These are phyloP conservation scores for Villa cingulata DNA, from an alignment of 2,888 invertebrate genomes.

Conservation along the genomic window DNA sequence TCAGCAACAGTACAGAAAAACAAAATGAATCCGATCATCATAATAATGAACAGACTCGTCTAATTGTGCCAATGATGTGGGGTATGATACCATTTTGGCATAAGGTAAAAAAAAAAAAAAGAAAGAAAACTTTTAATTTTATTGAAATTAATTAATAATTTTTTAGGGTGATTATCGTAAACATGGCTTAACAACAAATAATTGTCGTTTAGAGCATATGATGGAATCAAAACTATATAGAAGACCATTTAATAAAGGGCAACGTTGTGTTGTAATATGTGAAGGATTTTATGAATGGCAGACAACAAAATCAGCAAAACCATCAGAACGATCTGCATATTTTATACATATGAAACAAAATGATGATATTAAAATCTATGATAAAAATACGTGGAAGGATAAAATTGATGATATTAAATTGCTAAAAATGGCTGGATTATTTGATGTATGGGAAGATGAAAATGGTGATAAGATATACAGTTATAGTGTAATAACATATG, in stretches of 20 bases:
- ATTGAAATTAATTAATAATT: too few species aligned
- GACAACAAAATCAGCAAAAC: slow-evolving; percentile 48
- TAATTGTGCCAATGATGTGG: slow-evolving; percentile 74
- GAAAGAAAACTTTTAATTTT: background rate
- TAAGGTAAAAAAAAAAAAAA: slow-evolving; percentile 37
- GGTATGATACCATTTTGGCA: slow-evolving; percentile 74
- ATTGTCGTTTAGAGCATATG: slow-evolving; percentile 61
- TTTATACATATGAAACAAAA: slow-evolving; percentile 54
- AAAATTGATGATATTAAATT: slow-evolving; percentile 41
- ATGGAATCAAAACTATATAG: slow-evolving; percentile 55
- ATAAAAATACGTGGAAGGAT: slow-evolving; percentile 42
- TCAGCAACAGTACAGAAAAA: slow-evolving; percentile 36
- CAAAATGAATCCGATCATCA: slow-evolving; percentile 20
- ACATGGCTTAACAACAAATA: slow-evolving; percentile 60
- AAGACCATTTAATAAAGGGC: slow-evolving; percentile 50
- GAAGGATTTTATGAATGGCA: slow-evolving; percentile 81
- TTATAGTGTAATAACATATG: slow-evolving; percentile 65
- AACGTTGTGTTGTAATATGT: slow-evolving; percentile 61
- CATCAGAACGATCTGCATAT: slow-evolving; percentile 54
- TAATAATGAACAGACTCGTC: slow-evolving; percentile 26
- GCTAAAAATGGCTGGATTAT: slow-evolving; percentile 63
- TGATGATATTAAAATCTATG: slow-evolving; percentile 40
- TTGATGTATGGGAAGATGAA: slow-evolving; percentile 50
- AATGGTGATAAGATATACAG: slow-evolving; percentile 49
- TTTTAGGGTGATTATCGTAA: slow-evolving; percentile 46